Evolutionary conservation across 37 sponge, comb jelly and placozoan species (phyloP), one percentile per base, ranked within the genome.

Genomic region (Agelas oroides): DNA sequence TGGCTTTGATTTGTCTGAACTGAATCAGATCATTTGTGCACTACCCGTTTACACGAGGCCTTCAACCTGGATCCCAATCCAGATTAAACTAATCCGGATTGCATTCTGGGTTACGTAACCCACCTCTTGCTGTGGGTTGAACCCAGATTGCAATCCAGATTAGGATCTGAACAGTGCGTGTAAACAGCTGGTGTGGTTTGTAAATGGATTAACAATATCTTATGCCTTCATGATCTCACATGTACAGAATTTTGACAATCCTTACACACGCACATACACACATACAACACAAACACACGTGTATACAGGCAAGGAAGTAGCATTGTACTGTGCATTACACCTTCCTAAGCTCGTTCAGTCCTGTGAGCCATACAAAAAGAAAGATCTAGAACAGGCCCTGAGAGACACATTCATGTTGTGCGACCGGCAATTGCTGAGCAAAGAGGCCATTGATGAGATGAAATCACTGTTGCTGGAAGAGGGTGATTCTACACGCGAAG

Each of bases 231-330:
- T 36, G 21, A 1, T 36, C 67, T 25, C 67, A 66, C 67, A 66
- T 1, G 24, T 2, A 66, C 67, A 66, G 28, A 66, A n/a, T n/a
- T n/a, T n/a, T n/a, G n/a, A n/a, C n/a, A n/a, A n/a, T n/a, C n/a
- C 30, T 25, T 34, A 66, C 67, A 66, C 46, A 46, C 46, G 8
- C 73, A 72, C 46, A 72, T 12, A 41, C 25, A 72, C 53, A 72
- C 38, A 40, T 19, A 72, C 38, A 40, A 28, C 55, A 53, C 37
- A 36, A 60, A 61, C 62, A 61, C 62, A n/a, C 41, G 3, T 30
- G 36, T 52, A 34, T 35, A 37, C 77, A 90, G 95, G 95, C 27
- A 83, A 71, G 58, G 97, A 97, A 59, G 97, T 97, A 27, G 95
- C 97, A 41, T 62, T 78, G 35, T 97, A 94, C 84, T 87, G 92